Percentiles rank a stretch among this genome's conserved stretches.
phyloP scores from a whole-genome alignment of 30 jellyfish, hydroid and myxozoan genomes.

The Cassiopea andromeda region DNA sequence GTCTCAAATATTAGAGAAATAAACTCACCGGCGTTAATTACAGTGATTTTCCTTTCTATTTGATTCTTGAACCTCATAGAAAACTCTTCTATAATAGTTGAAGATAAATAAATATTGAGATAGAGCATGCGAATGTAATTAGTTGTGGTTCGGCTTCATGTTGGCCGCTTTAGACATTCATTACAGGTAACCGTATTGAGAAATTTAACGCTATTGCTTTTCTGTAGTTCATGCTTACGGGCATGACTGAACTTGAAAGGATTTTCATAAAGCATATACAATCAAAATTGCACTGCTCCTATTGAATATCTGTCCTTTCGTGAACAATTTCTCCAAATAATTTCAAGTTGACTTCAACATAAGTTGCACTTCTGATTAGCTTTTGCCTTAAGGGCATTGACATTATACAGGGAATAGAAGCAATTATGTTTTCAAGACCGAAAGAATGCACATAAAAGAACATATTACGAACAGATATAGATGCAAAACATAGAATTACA shows the following conservation, averaged over 20 bases:
- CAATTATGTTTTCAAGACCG: no score
- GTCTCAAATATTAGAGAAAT: background rate
- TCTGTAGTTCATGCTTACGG: constrained; percentile 51
- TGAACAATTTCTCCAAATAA: background rate
- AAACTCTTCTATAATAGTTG: background rate
- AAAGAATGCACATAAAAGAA: no score
- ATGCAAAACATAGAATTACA: no score
- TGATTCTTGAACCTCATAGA: background rate
- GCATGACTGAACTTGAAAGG: constrained; percentile 52
- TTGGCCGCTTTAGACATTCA: constrained; percentile 14
- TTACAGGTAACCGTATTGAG: constrained; percentile 58
- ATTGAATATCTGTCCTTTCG: background rate
- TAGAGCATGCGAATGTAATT: background rate
- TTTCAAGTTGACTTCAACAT: background rate
- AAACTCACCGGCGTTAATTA: background rate
- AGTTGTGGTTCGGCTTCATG: background rate
- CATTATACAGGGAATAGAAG: no score
- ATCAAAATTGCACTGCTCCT: background rate
- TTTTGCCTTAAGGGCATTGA: no score
- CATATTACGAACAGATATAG: no score
- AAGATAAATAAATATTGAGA: background rate
- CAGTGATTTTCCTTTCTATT: background rate
- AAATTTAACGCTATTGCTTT: constrained; percentile 22
- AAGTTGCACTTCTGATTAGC: background rate
- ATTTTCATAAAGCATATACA: background rate